These are phyloP conservation scores for Lindbergichthys nudifrons DNA, from an alignment of 2,797 vertebrate genomes.

Conservation along the genomic window DNA sequence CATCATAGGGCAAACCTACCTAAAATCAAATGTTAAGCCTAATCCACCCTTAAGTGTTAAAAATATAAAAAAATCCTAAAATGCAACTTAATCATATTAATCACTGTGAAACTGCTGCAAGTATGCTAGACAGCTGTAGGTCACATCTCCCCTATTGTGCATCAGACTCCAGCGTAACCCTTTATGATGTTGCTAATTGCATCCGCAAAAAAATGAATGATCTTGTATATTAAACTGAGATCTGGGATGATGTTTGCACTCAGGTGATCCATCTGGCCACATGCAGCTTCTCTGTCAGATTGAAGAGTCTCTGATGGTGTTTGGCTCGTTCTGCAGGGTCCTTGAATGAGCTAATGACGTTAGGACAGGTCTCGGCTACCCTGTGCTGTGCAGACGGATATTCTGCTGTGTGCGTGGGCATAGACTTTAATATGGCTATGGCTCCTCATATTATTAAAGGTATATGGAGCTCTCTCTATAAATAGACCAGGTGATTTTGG, in stretches of 20 bases:
- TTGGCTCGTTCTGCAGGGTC: conserved; percentile 19
- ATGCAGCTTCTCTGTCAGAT: neutral
- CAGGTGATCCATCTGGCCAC: neutral
- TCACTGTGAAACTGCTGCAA: neutral
- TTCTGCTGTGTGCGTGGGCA: conserved; percentile 35
- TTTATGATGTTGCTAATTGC: neutral
- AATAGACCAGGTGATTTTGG: conserved; percentile 58
- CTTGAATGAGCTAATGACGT: conserved; percentile 21
- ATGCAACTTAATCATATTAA: neutral
- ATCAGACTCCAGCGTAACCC: neutral
- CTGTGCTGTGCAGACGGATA: conserved; percentile 20
- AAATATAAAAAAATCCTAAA: neutral
- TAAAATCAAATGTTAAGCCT: neutral
- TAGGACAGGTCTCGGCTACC: conserved; percentile 13
- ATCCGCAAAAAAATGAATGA: neutral
- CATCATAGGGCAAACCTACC: neutral
- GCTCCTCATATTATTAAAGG: conserved; percentile 47
- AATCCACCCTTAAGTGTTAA: neutral
- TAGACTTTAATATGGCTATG: conserved; percentile 56
- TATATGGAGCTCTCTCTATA: conserved; percentile 45
- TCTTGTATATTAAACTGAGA: neutral
- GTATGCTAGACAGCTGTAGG: neutral
- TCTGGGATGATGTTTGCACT: neutral
- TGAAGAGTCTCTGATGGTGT: conserved; percentile 19
- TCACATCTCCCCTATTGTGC: neutral